A percentile compares a stretch with the other conserved stretches of the same genome.
phyloP scores from a whole-genome alignment of 2,797 vertebrate species.

The Anguilla obscura region DNA sequence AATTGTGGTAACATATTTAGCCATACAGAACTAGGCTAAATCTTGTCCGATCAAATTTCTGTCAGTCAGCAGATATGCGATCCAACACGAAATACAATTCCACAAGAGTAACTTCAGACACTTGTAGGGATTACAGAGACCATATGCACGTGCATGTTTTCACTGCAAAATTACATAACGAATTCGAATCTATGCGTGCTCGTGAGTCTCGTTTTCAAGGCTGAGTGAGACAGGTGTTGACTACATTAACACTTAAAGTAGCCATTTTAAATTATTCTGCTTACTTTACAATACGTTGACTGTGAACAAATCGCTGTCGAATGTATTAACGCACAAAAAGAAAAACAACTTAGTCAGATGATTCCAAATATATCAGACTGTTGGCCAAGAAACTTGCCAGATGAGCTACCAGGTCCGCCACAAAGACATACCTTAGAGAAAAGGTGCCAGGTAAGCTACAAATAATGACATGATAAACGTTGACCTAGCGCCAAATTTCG shows the following conservation, averaged over 20 bases:
- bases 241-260: background rate
- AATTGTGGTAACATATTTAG: slow-evolving; percentile 2
- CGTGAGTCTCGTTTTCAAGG: background rate
- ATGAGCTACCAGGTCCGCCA: background rate
- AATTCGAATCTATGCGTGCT: background rate
- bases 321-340: background rate
- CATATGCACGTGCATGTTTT: background rate
- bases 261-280: background rate
- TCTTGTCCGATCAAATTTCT: background rate
- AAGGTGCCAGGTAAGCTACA: too few relatives aligned
- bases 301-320: background rate
- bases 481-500: too few relatives aligned
- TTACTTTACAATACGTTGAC: background rate
- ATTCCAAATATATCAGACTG: background rate
- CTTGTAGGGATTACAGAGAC: background rate
- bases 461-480: too few relatives aligned
- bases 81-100: slow-evolving; percentile 28
- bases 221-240: background rate
- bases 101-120: background rate
- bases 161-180: slow-evolving; percentile 10
- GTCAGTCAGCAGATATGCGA: background rate
- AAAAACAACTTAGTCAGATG: background rate
- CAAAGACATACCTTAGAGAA: background rate
- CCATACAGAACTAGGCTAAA: background rate
- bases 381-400: background rate